Evolutionary conservation across 2,797 vertebrate species (phyloP).

Genomic region (Myotis pilosus): DNA sequence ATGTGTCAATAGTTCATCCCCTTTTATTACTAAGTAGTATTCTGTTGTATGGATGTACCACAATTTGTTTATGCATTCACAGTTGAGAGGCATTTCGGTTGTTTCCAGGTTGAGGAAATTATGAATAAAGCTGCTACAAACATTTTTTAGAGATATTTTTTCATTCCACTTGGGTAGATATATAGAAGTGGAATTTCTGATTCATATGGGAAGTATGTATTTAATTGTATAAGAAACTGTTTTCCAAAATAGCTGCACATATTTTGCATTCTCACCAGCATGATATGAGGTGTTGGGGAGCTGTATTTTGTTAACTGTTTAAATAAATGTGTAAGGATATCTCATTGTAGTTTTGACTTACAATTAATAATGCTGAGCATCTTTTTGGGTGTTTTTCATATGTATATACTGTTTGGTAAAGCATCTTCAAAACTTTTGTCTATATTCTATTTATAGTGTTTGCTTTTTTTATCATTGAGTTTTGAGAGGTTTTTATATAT

Average conservation of each 20-base stretch:
- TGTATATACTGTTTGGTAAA: neutral
- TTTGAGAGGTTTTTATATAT: neutral
- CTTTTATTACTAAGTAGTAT: neutral
- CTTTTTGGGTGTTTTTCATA: neutral
- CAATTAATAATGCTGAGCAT: neutral
- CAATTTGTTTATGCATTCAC: neutral
- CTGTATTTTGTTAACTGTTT: neutral
- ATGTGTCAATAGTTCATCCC: neutral
- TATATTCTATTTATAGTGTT: neutral
- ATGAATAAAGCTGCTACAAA: neutral
- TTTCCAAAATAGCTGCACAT: neutral
- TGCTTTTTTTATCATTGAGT: neutral
- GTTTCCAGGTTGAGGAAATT: neutral
- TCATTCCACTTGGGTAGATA: neutral
- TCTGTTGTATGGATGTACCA: neutral
- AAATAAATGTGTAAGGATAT: neutral
- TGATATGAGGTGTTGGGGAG: no score
- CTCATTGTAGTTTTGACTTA: neutral
- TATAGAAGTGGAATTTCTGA: neutral
- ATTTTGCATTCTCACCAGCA: neutral
- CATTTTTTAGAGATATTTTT: neutral
- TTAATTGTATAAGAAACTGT: neutral
- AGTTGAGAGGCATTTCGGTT: neutral
- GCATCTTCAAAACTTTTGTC: neutral
- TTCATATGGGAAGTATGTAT: neutral